Evolutionary conservation across 1,140 invertebrate species (phyloP), one percentile per base, ranked within the genome.

Genomic region (Ostrea denselamellosa): DNA sequence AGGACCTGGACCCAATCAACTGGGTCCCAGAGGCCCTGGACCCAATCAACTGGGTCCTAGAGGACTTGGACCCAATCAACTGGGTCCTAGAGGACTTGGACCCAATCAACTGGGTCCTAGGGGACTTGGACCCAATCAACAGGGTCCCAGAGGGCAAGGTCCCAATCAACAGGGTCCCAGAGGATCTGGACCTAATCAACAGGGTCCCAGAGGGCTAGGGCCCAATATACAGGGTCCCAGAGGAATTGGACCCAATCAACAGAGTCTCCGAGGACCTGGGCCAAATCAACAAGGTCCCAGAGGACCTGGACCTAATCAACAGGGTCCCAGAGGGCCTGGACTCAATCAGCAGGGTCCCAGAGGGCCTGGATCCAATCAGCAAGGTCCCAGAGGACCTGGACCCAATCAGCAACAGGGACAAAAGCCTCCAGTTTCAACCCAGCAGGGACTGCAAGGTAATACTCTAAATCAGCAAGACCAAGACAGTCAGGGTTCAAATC

Each of bases 321-420:
- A 88, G 86, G 56, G 56, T 62, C 56, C 2, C 17, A 62, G 56
- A 62, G 17, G 17, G 5, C 56, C 14, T 19, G 17, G 17, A 7
- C 17, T 2, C 17, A 7, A 17, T 62, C 56, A 62, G 17, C 17
- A 62, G 17, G 56, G n/a, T 7, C 56, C 56, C 54, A 56, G n/a
- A 62, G 17, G 56, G 19, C 14, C 25, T 62, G 62, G 54, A 71
- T 7, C 83, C 22, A 52, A 77, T 77, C 68, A 58, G 22, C 85
- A 12, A 51, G 71, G 22, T 52, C 53, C 51, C 54, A 54, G 44
- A 53, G 77, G 62, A 19, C 62, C 51, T 0, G 53, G 65, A 8
- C 56, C 62, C 51, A 86, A 86, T 85, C 28, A 77, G 86, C 83
- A 87, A 87, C 68, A 77, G 25, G 25, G 25, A 12, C 68, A 22